These are phyloP conservation scores for Bradypus variegatus DNA, from an alignment of 2,797 vertebrate species.

Conservation along the genomic window DNA sequence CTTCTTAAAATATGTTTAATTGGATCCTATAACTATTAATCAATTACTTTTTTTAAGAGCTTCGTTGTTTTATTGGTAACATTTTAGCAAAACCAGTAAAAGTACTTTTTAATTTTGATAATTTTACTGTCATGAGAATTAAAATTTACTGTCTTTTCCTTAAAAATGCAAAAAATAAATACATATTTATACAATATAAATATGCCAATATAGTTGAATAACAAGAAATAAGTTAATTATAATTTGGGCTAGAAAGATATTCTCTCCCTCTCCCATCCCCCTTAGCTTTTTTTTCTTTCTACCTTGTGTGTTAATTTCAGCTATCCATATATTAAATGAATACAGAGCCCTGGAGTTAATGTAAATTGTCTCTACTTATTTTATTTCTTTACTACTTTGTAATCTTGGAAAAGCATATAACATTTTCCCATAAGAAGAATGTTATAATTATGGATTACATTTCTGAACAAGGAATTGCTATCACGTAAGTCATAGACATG, in stretches of 20 bases:
- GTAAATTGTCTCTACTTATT: background rate
- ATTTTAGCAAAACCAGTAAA: conserved; percentile 8
- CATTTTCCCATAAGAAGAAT: conserved; percentile 15
- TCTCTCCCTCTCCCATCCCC: conserved; percentile 26
- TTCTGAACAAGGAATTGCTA: background rate
- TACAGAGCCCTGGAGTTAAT: background rate
- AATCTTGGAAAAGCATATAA: conserved; percentile 22
- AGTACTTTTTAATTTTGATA: conserved; percentile 61
- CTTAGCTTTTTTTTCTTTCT: background rate
- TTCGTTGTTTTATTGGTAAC: background rate
- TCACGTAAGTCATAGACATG: conserved; percentile 10
- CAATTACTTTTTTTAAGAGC: background rate
- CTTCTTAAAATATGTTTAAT: background rate
- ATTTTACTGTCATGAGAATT: conserved; percentile 58
- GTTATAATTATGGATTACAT: background rate
- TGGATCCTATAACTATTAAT: background rate
- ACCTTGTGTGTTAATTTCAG: background rate
- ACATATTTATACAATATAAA: conserved; percentile 28
- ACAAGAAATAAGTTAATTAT: conserved; percentile 66
- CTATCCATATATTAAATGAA: conserved; percentile 7
- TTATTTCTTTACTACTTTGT: background rate
- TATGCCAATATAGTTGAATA: conserved; percentile 62
- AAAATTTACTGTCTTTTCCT: conserved; percentile 62
- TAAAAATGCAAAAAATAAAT: conserved; percentile 32
- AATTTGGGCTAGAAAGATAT: conserved; percentile 58